Evolutionary conservation across 2,797 vertebrate genomes (phyloP).

Genomic region (Phoxinus dragarum): DNA sequence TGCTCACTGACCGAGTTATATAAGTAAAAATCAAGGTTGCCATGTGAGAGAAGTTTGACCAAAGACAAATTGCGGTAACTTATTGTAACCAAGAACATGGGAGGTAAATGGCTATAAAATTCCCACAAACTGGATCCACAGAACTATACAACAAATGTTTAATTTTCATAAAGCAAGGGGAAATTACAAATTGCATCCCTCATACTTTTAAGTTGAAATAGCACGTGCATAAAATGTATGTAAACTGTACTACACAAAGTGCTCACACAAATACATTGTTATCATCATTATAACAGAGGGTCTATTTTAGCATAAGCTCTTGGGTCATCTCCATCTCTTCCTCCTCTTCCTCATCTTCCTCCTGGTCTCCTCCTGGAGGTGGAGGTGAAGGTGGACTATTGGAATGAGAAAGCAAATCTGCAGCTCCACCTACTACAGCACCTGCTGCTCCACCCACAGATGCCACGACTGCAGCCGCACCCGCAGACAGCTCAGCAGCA

Average conservation of each 20-base stretch:
- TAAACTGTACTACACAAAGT: not conserved
- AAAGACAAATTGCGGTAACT: not conserved
- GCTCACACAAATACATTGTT: not conserved
- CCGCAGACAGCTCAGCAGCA: constrained; percentile 47
- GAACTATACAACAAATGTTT: not conserved
- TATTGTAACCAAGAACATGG: not conserved
- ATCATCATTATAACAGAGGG: not conserved
- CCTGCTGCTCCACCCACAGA: constrained; percentile 40
- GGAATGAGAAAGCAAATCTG: not conserved
- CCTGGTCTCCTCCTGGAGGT: too few relatives aligned
- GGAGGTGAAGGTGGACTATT: not conserved
- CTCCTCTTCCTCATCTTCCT: not conserved
- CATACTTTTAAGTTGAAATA: not conserved
- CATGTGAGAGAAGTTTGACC: too few relatives aligned
- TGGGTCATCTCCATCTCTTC: not conserved
- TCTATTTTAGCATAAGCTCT: not conserved
- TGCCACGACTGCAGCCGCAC: constrained; percentile 17
- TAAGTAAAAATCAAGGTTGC: not conserved
- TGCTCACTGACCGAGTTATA: not conserved
- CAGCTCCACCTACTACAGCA: constrained; percentile 28
- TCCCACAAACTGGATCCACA: not conserved
- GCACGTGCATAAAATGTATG: not conserved
- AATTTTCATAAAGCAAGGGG: not conserved
- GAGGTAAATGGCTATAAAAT: not conserved
- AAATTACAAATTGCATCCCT: not conserved